Conservation (phyloP, 2,797 vertebrate genomes). For the Myotis myotis region DNA sequence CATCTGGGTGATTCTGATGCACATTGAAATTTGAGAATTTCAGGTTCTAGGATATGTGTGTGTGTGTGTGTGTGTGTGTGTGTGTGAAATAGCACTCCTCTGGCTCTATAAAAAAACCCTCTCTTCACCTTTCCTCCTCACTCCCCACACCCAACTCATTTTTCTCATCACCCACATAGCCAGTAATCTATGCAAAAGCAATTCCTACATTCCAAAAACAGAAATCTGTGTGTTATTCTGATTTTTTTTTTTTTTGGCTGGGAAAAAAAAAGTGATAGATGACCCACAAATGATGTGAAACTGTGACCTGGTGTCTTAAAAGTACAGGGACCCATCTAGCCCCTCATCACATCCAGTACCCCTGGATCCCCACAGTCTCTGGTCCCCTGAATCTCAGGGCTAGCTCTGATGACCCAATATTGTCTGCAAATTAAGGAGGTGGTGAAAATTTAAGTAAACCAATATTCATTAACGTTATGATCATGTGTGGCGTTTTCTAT, state of each 20-base stretch:
- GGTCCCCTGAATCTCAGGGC: not conserved
- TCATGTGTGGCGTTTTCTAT: slow-evolving; percentile 53
- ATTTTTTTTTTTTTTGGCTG: not conserved
- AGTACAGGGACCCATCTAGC: not conserved
- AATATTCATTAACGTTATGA: slow-evolving; percentile 46
- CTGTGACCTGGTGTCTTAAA: not conserved
- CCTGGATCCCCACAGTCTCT: not conserved
- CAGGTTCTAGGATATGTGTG: not conserved
- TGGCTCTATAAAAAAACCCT: not conserved
- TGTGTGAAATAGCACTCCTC: not conserved
- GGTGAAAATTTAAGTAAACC: slow-evolving; percentile 40
- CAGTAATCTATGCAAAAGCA: not conserved
- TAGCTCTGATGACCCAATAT: not conserved
- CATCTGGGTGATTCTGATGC: not conserved
- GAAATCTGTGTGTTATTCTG: not conserved
- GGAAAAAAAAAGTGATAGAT: not conserved
- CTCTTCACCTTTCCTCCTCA: not conserved
- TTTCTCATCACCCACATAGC: not conserved
- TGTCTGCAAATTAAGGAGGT: not conserved
- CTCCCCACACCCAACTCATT: not conserved
- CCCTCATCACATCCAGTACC: not conserved
- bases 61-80: not conserved
- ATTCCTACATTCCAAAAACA: not conserved
- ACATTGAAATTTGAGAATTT: not conserved
- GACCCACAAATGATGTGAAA: not conserved